These are phyloP conservation scores for Cheilosia vulpina DNA, from an alignment of 2,888 invertebrate genomes.

Conservation along the genomic window DNA sequence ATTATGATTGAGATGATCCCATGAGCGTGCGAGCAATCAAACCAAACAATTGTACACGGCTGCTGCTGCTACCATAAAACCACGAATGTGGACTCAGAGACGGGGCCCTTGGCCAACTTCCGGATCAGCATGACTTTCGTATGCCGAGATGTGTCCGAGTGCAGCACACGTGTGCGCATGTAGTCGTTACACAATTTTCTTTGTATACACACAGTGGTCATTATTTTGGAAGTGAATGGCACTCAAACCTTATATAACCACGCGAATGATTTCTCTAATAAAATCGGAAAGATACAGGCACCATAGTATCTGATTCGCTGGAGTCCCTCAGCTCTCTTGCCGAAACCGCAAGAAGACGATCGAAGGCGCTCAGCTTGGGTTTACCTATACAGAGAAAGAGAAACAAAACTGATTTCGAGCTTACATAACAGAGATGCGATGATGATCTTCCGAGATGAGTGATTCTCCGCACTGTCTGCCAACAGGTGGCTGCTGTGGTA, in stretches of 20 bases:
- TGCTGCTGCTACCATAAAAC: constrained; percentile 34
- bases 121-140: constrained; percentile 40
- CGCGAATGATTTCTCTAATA: constrained; percentile 48
- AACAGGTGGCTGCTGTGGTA: constrained; percentile 47
- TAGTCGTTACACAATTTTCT: constrained; percentile 56
- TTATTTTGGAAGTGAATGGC: constrained; percentile 42
- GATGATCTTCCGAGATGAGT: constrained; percentile 50
- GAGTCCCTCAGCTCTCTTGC: constrained; percentile 25
- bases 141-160: constrained; percentile 1
- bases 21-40: constrained; percentile 61
- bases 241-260: constrained; percentile 53
- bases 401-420: not conserved
- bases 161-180: constrained; percentile 44
- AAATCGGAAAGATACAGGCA: constrained; percentile 13
- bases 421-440: constrained; percentile 37
- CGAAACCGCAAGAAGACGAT: not conserved
- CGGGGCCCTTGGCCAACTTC: constrained; percentile 38
- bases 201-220: constrained; percentile 11
- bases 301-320: constrained; percentile 15
- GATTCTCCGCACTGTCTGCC: constrained; percentile 10
- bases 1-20: constrained; percentile 67
- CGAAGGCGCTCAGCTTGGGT: constrained; percentile 28
- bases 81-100: constrained; percentile 63
- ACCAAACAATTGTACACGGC: constrained; percentile 60
- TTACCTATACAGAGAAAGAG: constrained; percentile 17